Evolutionary conservation across 2,113 vertebrate species (phyloP).

Genomic region (Monarcha castaneiventris): DNA sequence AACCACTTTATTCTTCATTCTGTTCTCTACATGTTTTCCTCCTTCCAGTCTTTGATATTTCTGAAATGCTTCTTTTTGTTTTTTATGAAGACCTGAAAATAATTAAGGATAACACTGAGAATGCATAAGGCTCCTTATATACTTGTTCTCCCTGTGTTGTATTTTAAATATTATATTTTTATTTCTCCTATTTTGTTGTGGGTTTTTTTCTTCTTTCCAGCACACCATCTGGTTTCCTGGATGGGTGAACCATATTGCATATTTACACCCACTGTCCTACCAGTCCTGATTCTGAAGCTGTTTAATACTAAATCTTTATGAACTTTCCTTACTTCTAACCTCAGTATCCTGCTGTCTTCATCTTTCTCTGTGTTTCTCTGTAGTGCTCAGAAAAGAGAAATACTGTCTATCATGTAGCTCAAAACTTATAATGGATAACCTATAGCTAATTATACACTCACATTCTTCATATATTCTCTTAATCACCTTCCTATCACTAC

Average conservation of each 20-base stretch:
- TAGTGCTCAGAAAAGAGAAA: neutral
- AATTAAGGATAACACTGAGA: neutral
- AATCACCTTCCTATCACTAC: neutral
- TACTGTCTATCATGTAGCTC: neutral
- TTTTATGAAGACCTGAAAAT: neutral
- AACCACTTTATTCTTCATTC: neutral
- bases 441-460: neutral
- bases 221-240: neutral
- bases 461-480: neutral
- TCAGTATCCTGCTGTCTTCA: neutral
- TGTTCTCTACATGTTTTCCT: neutral
- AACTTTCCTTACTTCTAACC: neutral
- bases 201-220: neutral
- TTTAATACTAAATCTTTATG: neutral
- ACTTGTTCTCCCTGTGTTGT: neutral
- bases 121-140: fast-evolving
- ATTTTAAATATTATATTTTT: neutral
- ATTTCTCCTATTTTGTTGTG: neutral
- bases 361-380: neutral
- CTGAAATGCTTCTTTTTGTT: neutral
- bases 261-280: neutral
- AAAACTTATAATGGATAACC: neutral
- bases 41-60: neutral
- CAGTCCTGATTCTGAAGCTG: neutral
- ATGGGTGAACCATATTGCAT: neutral